phyloP scores from a whole-genome alignment of 2,888 invertebrate species.

The Andrena trimmerana region DNA sequence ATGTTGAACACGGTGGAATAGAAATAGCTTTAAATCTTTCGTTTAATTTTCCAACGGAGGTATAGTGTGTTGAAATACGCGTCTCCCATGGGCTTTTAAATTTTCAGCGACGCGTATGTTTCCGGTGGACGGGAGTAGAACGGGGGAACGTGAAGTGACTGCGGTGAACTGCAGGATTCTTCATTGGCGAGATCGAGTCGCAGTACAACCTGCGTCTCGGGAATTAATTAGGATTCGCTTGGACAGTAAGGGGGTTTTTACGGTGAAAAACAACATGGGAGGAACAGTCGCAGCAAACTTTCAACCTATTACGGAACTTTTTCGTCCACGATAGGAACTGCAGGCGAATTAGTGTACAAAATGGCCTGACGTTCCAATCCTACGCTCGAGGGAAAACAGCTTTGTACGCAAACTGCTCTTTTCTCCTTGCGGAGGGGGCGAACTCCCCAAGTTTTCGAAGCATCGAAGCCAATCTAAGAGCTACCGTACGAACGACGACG shows the following conservation, averaged over 20 bases:
- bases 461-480: neutral
- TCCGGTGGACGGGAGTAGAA: neutral
- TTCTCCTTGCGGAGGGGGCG: neutral
- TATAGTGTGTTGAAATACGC: neutral
- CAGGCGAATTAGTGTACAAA: constrained; percentile 34
- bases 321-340: constrained; percentile 7
- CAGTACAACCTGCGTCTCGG: neutral
- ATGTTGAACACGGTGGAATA: neutral
- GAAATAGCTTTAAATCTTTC: constrained; percentile 12
- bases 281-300: constrained; percentile 13
- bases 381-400: neutral
- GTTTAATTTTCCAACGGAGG: constrained; percentile 4
- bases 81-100: neutral
- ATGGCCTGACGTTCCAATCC: neutral
- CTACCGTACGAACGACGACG: neutral
- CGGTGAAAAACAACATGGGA: neutral
- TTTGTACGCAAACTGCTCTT: neutral
- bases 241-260: neutral
- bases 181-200: neutral
- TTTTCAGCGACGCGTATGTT: constrained; percentile 1
- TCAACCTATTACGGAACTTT: constrained; percentile 10
- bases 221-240: neutral
- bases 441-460: neutral
- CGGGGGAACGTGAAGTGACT: too few species aligned
- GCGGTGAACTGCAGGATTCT: neutral